These are phyloP conservation scores for Laticauda colubrina DNA, from an alignment of 2,113 vertebrate species.

Conservation along the genomic window DNA sequence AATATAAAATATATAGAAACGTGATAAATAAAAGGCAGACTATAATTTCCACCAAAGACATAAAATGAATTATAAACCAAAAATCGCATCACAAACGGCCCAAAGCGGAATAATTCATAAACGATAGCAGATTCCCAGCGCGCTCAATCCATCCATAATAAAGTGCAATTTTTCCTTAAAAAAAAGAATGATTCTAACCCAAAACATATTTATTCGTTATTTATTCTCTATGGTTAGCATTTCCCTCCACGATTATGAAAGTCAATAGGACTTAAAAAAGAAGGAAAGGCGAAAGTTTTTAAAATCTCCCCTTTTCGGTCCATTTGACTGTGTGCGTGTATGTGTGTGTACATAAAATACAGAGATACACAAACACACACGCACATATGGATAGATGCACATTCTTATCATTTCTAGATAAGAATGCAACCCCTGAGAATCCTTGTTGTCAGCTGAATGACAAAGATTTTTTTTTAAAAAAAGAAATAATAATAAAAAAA, in stretches of 20 bases:
- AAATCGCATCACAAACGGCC: background rate
- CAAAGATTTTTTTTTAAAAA: background rate
- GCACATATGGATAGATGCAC: rapidly evolving
- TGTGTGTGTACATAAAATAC: background rate
- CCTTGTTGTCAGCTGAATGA: background rate
- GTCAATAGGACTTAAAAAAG: background rate
- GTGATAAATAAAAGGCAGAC: background rate
- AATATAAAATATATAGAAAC: background rate
- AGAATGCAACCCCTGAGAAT: background rate
- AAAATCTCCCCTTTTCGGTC: background rate
- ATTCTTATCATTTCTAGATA: background rate
- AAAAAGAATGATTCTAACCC: background rate
- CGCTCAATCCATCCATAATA: background rate
- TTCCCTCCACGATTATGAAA: background rate
- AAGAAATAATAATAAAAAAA: background rate
- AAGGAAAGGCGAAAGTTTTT: background rate
- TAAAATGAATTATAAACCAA: background rate
- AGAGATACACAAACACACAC: rapidly evolving
- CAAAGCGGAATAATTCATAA: background rate
- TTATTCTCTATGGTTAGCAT: background rate
- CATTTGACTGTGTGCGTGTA: background rate
- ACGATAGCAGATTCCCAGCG: background rate
- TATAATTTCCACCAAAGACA: background rate
- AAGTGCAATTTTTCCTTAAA: background rate
- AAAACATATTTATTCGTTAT: background rate